Base-by-base conservation (phyloP, 2,113 vertebrate genomes). In the Hemicordylus capensis region DNA sequence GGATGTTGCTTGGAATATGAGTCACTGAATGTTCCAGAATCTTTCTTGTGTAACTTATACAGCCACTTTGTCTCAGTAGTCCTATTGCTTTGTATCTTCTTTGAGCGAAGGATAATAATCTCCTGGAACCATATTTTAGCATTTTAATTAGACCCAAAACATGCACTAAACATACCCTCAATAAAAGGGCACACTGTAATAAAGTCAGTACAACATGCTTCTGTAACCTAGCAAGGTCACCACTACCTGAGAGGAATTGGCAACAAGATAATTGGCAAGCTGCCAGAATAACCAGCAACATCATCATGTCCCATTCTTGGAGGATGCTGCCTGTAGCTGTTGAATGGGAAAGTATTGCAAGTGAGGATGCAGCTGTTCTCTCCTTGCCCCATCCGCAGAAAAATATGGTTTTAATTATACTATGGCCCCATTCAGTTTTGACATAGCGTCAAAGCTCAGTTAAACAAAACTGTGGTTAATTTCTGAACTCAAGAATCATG, bases 131-230 rank as follows among this genome's bases (percentile, higher is more conserved):
- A 61, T 89, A 92, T 91, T 94, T 95, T 95, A 92, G 89, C 88
- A 91, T 94, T 93, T 94, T 96, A 95, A 95, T 95, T 92, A 90
- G 81, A 85, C 58, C 87, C 59, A 93, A 86, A 88, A 88, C 81
- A 86, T 78, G 83, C 90, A 89, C 90, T 89, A 91, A 95, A 87
- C 90, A 89, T 83, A 79, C 81, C 83, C 42, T 88, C 77, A 72
- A 46, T 58, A 88, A 93, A 85, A 95, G 93, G 90, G 82, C 89
- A 89, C 0, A 4, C 85, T 88, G 93, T 89, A 91, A 90, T 91
- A 89, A 89, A 94, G 90, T 76, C 88, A 75, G 87, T 20, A 37
- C 89, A 80, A 66, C n/a, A 84, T 87, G 92, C 89, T 80, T 94
- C 88, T 74, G 63, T 90, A 90, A 93, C 90, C 91, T 86, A 75